phyloP scores from a whole-genome alignment of 1,140 invertebrate genomes.

The Papilio glaucus region DNA sequence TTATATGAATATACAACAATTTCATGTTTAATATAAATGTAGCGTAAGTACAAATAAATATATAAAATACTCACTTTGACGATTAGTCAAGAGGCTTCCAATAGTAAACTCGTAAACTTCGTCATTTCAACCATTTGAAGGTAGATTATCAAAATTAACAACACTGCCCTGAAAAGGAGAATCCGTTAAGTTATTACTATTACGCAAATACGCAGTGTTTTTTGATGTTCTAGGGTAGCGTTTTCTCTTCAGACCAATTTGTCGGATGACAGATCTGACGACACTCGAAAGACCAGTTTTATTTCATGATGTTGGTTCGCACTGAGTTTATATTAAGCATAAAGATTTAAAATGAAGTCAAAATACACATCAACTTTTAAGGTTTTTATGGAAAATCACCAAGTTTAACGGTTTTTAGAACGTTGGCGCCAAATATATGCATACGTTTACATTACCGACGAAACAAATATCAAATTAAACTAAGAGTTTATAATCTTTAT shows the following conservation, averaged over 20 bases:
- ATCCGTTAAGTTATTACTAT: constrained; percentile 33
- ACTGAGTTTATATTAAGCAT: constrained; percentile 43
- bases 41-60: constrained; percentile 3
- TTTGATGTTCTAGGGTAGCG: constrained; percentile 38
- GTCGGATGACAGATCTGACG: constrained; percentile 79
- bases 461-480: constrained; percentile 36
- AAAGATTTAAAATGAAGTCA: constrained; percentile 25
- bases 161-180: constrained; percentile 62
- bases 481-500: constrained; percentile 41
- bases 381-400: constrained; percentile 47
- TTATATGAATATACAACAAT: neutral
- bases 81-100: constrained; percentile 81
- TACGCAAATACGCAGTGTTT: constrained; percentile 33
- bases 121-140: constrained; percentile 68
- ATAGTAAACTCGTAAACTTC: constrained; percentile 62
- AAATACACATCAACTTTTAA: constrained; percentile 36
- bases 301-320: constrained; percentile 63
- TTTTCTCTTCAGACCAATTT: constrained; percentile 64
- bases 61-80: constrained; percentile 73
- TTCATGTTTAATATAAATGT: neutral
- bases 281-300: constrained; percentile 78
- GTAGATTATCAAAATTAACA: constrained; percentile 44
- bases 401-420: constrained; percentile 74
- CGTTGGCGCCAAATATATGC: constrained; percentile 81
- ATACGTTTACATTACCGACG: constrained; percentile 73